Percentiles rank a stretch among this genome's conserved stretches.
Evolutionary conservation across 2,888 invertebrate genomes (phyloP).

Genomic region (Standfussiana lucernea): DNA sequence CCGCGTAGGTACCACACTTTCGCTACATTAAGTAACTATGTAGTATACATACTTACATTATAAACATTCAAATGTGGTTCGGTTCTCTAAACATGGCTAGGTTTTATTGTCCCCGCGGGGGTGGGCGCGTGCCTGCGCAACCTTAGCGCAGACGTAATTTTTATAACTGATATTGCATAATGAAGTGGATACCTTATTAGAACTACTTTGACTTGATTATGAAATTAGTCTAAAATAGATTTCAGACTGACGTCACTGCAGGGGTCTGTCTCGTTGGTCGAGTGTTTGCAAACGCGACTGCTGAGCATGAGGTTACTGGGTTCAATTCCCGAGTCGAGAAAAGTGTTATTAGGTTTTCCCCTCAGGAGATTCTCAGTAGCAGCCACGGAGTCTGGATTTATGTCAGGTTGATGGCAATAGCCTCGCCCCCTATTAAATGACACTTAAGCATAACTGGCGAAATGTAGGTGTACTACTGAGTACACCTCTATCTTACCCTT

Average conservation of each 20-base stretch:
- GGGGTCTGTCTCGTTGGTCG: not conserved
- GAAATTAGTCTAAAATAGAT: not conserved
- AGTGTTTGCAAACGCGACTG: not conserved
- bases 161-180: not conserved
- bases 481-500: too few relatives aligned
- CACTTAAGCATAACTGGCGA: too few relatives aligned
- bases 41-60: conserved; percentile 21
- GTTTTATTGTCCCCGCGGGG: conserved; percentile 46
- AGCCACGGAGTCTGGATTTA: not conserved
- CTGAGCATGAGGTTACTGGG: not conserved
- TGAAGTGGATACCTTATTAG: not conserved
- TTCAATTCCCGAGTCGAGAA: not conserved
- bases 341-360: not conserved
- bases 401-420: not conserved
- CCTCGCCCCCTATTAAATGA: too few relatives aligned
- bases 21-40: conserved; percentile 65
- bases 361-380: not conserved
- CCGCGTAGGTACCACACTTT: conserved; percentile 68
- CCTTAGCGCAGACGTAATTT: not conserved
- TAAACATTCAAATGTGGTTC: conserved; percentile 57
- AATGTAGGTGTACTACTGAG: too few relatives aligned
- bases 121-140: conserved; percentile 13
- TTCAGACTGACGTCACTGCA: not conserved
- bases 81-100: conserved; percentile 59
- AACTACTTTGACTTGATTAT: not conserved